Percentiles rank a stretch among this genome's conserved stretches.
phyloP scores from a whole-genome alignment of 2,113 vertebrate species.

The Chamaea fasciata region DNA sequence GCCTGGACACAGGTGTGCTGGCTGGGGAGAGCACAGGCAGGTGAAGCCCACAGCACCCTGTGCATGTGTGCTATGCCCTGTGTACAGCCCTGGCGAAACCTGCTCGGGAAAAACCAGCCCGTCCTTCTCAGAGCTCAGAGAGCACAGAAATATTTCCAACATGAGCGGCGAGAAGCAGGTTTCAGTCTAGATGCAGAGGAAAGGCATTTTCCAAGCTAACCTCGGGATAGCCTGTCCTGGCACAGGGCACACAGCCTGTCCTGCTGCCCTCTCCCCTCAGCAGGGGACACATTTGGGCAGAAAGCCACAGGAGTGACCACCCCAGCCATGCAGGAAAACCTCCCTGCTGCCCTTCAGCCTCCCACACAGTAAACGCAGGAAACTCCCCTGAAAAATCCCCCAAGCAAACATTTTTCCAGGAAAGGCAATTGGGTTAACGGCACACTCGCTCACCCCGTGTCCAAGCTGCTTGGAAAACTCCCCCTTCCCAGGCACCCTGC shows the following conservation, averaged over 20 bases:
- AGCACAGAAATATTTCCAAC: neutral
- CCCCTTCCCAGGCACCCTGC: neutral
- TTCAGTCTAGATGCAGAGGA: rapidly evolving
- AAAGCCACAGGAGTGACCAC: rapidly evolving
- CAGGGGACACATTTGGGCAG: neutral
- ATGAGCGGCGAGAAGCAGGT: neutral
- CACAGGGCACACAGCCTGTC: neutral
- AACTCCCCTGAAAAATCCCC: conserved; percentile 6
- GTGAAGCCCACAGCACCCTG: rapidly evolving
- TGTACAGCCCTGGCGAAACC: neutral
- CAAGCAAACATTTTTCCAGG: rapidly evolving
- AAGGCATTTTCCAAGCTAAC: neutral
- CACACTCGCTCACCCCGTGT: rapidly evolving
- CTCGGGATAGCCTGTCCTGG: rapidly evolving
- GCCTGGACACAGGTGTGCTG: neutral
- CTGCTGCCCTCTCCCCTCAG: neutral
- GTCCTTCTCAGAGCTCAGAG: neutral
- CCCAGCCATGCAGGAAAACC: rapidly evolving
- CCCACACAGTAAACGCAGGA: neutral
- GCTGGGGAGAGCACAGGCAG: neutral
- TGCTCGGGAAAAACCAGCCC: neutral
- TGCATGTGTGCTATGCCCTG: too few species aligned
- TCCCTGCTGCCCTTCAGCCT: rapidly evolving
- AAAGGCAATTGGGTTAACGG: neutral
- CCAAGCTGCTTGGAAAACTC: neutral